phyloP scores from a whole-genome alignment of 2,888 invertebrate species.

The Invenusta paracnida region DNA sequence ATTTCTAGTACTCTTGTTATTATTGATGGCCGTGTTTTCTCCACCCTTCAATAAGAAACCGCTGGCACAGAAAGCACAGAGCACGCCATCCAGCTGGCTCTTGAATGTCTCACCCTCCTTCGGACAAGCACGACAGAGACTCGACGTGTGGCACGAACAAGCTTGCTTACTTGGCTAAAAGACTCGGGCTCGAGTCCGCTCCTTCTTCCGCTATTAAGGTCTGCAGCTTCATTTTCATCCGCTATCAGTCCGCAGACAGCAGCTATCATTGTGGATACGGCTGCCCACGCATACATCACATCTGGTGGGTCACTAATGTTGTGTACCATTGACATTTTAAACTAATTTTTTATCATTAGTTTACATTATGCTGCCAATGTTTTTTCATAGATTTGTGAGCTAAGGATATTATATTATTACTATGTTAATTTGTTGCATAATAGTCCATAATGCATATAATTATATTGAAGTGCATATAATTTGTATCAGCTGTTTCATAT shows the following conservation, averaged over 20 bases:
- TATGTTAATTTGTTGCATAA: no score
- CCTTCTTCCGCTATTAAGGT: constrained; percentile 53
- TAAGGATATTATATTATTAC: no score
- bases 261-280: constrained; percentile 52
- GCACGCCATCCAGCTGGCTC: constrained; percentile 48
- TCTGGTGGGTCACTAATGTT: not conserved
- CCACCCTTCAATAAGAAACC: no score
- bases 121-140: constrained; percentile 53
- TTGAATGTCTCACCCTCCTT: constrained; percentile 53
- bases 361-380: no score
- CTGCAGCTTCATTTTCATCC: no score
- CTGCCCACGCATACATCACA: not conserved
- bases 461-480: no score
- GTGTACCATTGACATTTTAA: not conserved
- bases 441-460: no score
- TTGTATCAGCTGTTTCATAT: no score
- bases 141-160: constrained; percentile 49
- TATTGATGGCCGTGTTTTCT: no score
- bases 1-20: no score
- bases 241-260: constrained; percentile 52
- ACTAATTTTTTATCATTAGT: no score
- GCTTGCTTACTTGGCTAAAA: constrained; percentile 53
- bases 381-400: no score
- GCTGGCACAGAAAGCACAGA: not conserved
- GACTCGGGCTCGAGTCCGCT: constrained; percentile 55